Percentiles rank a stretch among this genome's conserved stretches.
Conservation (phyloP, 2,888 invertebrate species). For the Limnephilus lunatus region DNA sequence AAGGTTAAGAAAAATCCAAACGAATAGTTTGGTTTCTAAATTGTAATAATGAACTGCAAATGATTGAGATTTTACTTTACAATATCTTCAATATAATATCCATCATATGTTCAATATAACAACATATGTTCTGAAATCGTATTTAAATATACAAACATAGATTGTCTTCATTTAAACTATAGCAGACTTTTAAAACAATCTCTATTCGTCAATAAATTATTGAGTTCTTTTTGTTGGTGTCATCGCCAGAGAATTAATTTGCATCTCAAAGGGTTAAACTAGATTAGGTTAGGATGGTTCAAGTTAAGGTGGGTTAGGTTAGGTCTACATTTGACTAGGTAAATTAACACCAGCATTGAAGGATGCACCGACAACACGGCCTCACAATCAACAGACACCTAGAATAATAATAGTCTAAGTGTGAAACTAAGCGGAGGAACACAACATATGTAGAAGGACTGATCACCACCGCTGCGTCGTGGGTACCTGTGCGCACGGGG, state of each 20-base stretch:
- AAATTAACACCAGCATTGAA: not conserved
- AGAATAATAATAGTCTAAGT: not conserved
- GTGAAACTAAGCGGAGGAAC: slow-evolving; percentile 9
- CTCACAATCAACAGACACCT: not conserved
- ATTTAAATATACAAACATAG: too few relatives aligned
- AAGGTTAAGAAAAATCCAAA: too few relatives aligned
- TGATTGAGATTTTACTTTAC: too few relatives aligned
- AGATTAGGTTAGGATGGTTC: not conserved
- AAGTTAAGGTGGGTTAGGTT: not conserved
- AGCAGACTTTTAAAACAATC: not conserved
- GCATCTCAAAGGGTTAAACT: not conserved
- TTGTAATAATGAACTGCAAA: too few relatives aligned
- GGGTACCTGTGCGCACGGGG: slow-evolving; percentile 23
- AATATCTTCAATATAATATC: too few relatives aligned
- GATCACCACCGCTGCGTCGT: not conserved
- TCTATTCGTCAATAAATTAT: not conserved
- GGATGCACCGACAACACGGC: not conserved
- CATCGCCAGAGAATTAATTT: not conserved
- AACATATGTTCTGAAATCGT: too few relatives aligned
- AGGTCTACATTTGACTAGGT: not conserved
- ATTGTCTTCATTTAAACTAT: too few relatives aligned
- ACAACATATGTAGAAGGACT: slow-evolving; percentile 2
- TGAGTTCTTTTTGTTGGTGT: not conserved
- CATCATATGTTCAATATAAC: too few relatives aligned
- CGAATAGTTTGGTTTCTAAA: too few relatives aligned